Percentiles rank a stretch among this genome's conserved stretches.
Evolutionary conservation across 2,888 invertebrate species (phyloP).

Genomic region (Agonopterix alstromeriana): DNA sequence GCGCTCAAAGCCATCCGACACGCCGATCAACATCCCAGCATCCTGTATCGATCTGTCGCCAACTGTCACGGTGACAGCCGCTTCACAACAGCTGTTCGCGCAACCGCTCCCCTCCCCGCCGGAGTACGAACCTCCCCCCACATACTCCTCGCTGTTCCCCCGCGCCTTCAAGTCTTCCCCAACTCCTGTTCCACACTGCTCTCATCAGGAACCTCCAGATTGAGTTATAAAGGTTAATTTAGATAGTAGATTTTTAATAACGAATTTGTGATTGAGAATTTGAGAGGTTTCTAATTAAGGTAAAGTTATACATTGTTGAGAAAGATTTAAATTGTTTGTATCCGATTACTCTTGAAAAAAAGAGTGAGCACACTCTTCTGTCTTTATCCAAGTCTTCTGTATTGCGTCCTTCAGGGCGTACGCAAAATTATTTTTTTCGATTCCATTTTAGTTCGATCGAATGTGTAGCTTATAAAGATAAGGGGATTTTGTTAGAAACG

Average conservation of each 20-base stretch:
- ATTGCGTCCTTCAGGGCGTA: no score
- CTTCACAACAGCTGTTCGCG: conserved; percentile 54
- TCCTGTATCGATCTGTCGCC: conserved; percentile 67
- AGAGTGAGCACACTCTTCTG: no score
- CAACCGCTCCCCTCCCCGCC: conserved; percentile 70
- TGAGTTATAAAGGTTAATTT: conserved; percentile 23
- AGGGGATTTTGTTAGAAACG: no score
- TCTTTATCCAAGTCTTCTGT: no score
- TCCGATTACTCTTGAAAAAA: no score
- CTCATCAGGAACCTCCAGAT: conserved; percentile 63
- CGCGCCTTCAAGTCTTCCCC: conserved; percentile 63
- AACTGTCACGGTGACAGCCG: conserved; percentile 55
- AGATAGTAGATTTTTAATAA: conserved; percentile 26
- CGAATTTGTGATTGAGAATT: conserved; percentile 15
- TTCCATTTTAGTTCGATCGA: no score
- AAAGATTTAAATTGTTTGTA: no score
- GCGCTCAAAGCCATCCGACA: conserved; percentile 63
- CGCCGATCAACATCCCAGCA: conserved; percentile 61
- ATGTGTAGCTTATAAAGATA: no score
- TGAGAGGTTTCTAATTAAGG: no score
- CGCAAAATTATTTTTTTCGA: no score
- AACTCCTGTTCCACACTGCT: conserved; percentile 65
- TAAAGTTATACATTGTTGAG: no score
- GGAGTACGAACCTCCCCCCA: conserved; percentile 80
- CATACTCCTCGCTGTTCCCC: conserved; percentile 82